phyloP scores from a whole-genome alignment of 2,113 vertebrate species.

The Grammomys dolichurus region DNA sequence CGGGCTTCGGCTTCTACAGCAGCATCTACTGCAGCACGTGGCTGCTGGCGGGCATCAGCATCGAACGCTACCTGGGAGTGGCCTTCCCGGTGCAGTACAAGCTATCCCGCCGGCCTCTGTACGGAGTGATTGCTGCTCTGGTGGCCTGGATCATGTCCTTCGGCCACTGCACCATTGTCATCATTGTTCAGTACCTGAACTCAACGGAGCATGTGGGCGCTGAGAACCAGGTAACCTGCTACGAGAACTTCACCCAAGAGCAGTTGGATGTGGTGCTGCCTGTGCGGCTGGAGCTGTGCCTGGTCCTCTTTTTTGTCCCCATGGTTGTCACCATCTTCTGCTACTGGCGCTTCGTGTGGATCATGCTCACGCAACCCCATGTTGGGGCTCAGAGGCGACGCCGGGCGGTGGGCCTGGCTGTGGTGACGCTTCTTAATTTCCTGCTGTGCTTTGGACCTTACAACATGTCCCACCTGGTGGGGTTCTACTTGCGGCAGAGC shows the following conservation, averaged over 20 bases:
- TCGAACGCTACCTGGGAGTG: constrained; percentile 93
- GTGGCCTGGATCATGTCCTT: constrained; percentile 90
- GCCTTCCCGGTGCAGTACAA: constrained; percentile 92
- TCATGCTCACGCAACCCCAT: constrained; percentile 82
- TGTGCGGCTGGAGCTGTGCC: constrained; percentile 80
- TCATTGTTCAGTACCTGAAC: constrained; percentile 85
- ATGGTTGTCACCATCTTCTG: constrained; percentile 84
- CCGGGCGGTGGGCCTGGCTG: constrained; percentile 82
- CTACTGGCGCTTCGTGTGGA: constrained; percentile 83
- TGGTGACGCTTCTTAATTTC: constrained; percentile 83
- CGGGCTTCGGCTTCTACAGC: constrained; percentile 92
- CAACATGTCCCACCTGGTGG: constrained; percentile 93
- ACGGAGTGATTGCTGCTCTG: constrained; percentile 86
- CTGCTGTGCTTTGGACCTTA: constrained; percentile 90
- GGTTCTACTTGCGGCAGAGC: constrained; percentile 82
- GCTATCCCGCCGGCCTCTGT: constrained; percentile 84
- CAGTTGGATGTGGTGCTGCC: constrained; percentile 77
- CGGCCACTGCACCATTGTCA: constrained; percentile 90
- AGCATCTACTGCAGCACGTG: constrained; percentile 94
- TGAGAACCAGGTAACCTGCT: constrained; percentile 50
- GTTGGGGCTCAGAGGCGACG: constrained; percentile 77
- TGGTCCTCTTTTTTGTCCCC: constrained; percentile 85
- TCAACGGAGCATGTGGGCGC: rapidly evolving
- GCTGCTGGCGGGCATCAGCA: constrained; percentile 92
- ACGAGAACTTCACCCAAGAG: constrained; percentile 12